Evolutionary conservation across 2,113 vertebrate genomes (phyloP).

Genomic region (Eolophus roseicapilla): DNA sequence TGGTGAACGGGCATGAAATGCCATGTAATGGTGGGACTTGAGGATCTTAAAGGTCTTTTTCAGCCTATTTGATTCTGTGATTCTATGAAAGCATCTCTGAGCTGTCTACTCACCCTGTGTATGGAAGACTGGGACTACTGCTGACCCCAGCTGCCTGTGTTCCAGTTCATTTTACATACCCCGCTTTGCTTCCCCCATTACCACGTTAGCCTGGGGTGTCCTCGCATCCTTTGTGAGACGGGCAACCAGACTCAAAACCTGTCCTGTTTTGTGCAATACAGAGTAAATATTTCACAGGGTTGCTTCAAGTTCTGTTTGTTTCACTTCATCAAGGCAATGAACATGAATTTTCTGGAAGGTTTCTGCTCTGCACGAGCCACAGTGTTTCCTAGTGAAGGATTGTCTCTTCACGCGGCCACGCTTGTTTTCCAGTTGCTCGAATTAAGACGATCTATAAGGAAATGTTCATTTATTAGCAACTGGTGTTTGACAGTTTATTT

Average conservation of each 20-base stretch:
- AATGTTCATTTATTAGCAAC: conserved; percentile 84
- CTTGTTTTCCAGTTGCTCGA: conserved; percentile 73
- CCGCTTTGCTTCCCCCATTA: not conserved
- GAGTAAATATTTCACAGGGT: not conserved
- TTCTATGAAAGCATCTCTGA: not conserved
- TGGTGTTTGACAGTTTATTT: conserved; percentile 83
- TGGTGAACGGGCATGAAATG: accelerated
- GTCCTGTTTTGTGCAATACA: not conserved
- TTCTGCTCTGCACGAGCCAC: not conserved
- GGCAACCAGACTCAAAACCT: not conserved
- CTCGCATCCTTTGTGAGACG: accelerated
- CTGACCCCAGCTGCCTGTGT: not conserved
- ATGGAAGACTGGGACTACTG: no score
- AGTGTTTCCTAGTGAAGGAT: conserved; percentile 22
- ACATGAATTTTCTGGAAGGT: conserved; percentile 23
- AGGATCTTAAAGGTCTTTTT: not conserved
- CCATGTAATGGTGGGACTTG: not conserved
- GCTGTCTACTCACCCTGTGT: accelerated
- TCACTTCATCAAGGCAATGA: conserved; percentile 15
- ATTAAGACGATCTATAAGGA: conserved; percentile 80
- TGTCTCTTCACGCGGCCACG: conserved; percentile 18
- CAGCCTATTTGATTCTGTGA: not conserved
- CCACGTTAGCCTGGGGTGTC: not conserved
- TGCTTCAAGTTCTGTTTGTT: conserved; percentile 16
- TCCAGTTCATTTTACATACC: not conserved